Conservation (phyloP, 2,113 vertebrate species). For the Petrocephalus microphthalmus region DNA sequence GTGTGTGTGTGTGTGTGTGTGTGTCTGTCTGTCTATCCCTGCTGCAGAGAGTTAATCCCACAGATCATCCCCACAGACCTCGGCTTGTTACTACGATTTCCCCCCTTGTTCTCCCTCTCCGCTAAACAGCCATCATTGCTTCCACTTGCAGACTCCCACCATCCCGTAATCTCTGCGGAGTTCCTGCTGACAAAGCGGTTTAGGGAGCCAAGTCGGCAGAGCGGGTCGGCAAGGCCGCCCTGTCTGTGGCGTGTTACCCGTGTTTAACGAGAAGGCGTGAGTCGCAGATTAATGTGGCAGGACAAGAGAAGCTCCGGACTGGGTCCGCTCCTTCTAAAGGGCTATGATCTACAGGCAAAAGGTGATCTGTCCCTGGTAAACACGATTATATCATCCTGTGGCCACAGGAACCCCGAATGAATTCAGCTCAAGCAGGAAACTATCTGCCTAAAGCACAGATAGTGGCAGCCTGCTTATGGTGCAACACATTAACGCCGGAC, state of each 20-base stretch:
- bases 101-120: background rate
- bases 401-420: background rate
- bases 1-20: background rate
- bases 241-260: background rate
- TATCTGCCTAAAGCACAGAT: background rate
- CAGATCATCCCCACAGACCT: background rate
- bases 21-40: background rate
- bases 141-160: background rate
- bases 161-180: background rate
- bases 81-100: background rate
- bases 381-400: background rate
- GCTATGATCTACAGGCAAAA: background rate
- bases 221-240: background rate
- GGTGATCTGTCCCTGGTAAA: slow-evolving; percentile 5
- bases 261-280: background rate
- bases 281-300: slow-evolving; percentile 6
- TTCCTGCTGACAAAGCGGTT: background rate
- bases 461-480: background rate
- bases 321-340: background rate
- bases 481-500: background rate
- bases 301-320: background rate
- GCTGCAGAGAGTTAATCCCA: background rate
- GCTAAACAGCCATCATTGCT: background rate
- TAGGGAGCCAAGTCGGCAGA: background rate
- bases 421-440: slow-evolving; percentile 19